Evolutionary conservation across 2,797 vertebrate genomes (phyloP), one percentile per base, ranked within the genome.

Genomic region (Eremophila alpestris): DNA sequence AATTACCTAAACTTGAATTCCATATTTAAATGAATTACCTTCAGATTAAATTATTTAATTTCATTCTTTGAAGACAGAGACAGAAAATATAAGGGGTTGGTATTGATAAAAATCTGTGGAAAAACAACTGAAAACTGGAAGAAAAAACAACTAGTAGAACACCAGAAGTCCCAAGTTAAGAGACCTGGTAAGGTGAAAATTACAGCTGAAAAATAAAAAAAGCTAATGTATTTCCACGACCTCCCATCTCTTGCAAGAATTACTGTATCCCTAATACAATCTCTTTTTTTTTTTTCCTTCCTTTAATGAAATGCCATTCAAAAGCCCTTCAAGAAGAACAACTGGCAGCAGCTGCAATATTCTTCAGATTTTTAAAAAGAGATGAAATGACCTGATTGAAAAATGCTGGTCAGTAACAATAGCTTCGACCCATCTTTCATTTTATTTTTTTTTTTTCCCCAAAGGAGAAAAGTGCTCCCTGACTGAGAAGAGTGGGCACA

Each of bases 291-390:
- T 55, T 26, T 40, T 40, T 15, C n/a, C 68, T 69, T 58, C 55
- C 55, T 87, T 71, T 87, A 95, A 91, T 95, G 32, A 91, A 83
- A 94, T 70, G 59, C 54, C 87, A 96, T 95, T 95, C 51, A 88
- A 95, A 94, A 84, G 38, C 83, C 52, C 93, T 96, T 94, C 59
- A 76, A 93, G 80, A 64, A 84, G 74, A 96, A 96, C 76, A 96
- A 93, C 54, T 89, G 41, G 58, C n/a, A 95, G 83, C 93, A 94
- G 78, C 80, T 91, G 75, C 38, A 94, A 59, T 71, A 87, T 43
- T 95, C 64, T 94, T 91, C 69, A n/a, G 49, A 49, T 88, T 93
- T 94, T 90, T 59, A 73, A 49, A 96, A 84, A 86, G 56, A 79
- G 77, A 90, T 83, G 93, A 91, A 78, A 64, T 93, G 92, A 96